Evolutionary conservation across 2,113 vertebrate species (phyloP), one percentile per base, ranked within the genome.

Genomic region (Silurus meridionalis): DNA sequence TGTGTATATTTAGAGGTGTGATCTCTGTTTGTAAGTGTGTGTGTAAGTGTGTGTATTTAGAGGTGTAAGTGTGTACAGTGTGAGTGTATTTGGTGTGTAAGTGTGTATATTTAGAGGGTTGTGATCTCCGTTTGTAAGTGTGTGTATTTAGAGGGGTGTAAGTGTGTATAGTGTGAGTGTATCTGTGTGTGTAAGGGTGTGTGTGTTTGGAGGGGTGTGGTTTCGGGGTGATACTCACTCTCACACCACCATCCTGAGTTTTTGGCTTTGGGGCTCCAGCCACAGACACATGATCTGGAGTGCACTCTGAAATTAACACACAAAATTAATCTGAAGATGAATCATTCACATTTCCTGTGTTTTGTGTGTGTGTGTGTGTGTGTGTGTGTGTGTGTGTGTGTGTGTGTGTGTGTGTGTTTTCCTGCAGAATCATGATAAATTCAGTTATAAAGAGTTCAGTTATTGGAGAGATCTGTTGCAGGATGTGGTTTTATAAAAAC

Each of bases 211-310:
- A 37, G 37, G 37, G 55, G 55, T 57, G 55, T 6, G 55, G 13
- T 57, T 57, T 57, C 13, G 13, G 55, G 8, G 21, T 75, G 10
- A 53, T 46, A 89, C 93, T 94, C 69, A 96, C 95, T 90, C 81
- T 93, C 58, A 96, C 95, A 1, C 94, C 95, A 0, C 94, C 94
- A 79, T 95, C 93, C 85, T 93, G 93, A 71, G 11, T 91, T 90
- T 95, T 95, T n/a, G 88, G 83, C 46, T 93, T 94, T 58, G 88
- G 84, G 9, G 88, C 89, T 4, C 86, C 90, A 2, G 60, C 11
- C 6, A 60, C 58, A 23, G 90, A 89, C 46, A 88, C 87, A 0
- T 91, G 88, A 81, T 96, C 95, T 3, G 94, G 94, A 69, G 90
- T 94, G 66, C 94, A 94, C 83, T 95, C 95, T 96, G 83, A 14